Conservation (phyloP, 2,888 invertebrate species). For the Diplolepis rosae region DNA sequence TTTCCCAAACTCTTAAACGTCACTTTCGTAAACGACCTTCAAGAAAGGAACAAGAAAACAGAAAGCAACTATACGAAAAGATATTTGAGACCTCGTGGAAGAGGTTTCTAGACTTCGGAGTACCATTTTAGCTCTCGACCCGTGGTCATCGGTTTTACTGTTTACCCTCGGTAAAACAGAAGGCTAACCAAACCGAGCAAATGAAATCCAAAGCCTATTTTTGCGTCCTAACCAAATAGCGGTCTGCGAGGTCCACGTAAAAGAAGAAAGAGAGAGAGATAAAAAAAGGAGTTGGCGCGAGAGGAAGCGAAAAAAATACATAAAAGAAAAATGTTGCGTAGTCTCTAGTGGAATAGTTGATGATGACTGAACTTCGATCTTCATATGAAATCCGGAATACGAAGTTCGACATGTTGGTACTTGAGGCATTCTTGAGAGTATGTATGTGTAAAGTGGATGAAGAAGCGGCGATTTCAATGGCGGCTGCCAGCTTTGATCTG, state of each 20-base stretch:
- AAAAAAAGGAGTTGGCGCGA: constrained; percentile 16
- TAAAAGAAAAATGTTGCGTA: constrained; percentile 32
- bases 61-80: not conserved
- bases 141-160: constrained; percentile 35
- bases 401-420: constrained; percentile 35
- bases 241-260: constrained; percentile 39
- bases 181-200: constrained; percentile 52
- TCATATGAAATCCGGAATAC: constrained; percentile 34
- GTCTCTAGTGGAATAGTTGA: constrained; percentile 32
- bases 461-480: constrained; percentile 39
- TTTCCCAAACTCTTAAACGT: not conserved
- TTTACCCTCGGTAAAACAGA: constrained; percentile 54
- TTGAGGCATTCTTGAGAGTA: constrained; percentile 30
- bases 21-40: not conserved
- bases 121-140: constrained; percentile 37
- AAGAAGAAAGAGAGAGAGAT: constrained; percentile 26
- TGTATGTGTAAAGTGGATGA: constrained; percentile 38
- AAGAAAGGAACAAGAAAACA: not conserved
- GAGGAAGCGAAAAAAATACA: constrained; percentile 7
- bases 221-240: constrained; percentile 66
- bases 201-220: constrained; percentile 68
- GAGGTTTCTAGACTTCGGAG: constrained; percentile 38
- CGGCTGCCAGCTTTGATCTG: constrained; percentile 36
- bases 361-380: constrained; percentile 27
- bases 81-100: constrained; percentile 37